A percentile compares a stretch with the other conserved stretches of the same genome.
Evolutionary conservation across 2,888 invertebrate genomes (phyloP).

Genomic region (Mimachlamys varia): DNA sequence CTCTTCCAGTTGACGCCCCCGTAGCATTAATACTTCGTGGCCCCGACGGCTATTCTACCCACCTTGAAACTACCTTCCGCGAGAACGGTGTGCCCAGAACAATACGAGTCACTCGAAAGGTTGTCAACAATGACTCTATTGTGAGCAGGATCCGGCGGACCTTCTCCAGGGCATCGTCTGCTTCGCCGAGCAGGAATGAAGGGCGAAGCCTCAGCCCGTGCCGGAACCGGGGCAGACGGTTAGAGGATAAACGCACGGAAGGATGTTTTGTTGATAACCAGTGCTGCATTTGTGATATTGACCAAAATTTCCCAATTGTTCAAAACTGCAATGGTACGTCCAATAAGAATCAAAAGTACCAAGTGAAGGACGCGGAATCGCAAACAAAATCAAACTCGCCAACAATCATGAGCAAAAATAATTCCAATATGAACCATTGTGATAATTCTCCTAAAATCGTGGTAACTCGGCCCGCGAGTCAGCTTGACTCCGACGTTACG

Average conservation of each 20-base stretch:
- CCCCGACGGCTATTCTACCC: slow-evolving; percentile 75
- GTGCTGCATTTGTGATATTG: slow-evolving; percentile 47
- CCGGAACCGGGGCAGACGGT: not conserved
- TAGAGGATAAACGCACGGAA: slow-evolving; percentile 39
- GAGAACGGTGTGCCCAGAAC: slow-evolving; percentile 75
- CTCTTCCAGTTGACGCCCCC: slow-evolving; percentile 67
- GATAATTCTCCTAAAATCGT: slow-evolving; percentile 42
- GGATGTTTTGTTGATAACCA: slow-evolving; percentile 39
- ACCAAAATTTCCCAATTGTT: slow-evolving; percentile 43
- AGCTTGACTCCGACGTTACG: not conserved
- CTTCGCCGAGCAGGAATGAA: slow-evolving; percentile 42
- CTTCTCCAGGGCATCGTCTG: slow-evolving; percentile 54
- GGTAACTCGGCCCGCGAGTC: slow-evolving; percentile 41
- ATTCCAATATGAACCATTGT: slow-evolving; percentile 11
- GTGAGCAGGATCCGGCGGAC: slow-evolving; percentile 68
- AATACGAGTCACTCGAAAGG: slow-evolving; percentile 73
- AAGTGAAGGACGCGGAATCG: slow-evolving; percentile 39
- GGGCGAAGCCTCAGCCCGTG: not conserved
- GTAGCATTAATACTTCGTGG: slow-evolving; percentile 75
- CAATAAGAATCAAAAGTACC: not conserved
- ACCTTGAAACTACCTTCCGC: slow-evolving; percentile 75
- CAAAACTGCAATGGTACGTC: slow-evolving; percentile 32
- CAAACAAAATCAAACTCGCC: slow-evolving; percentile 40
- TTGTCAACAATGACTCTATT: slow-evolving; percentile 65
- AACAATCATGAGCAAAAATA: not conserved